Percentiles rank a stretch among this genome's conserved stretches.
Evolutionary conservation across 37 sponge, comb jelly and placozoan genomes (phyloP).

Genomic region (Ianthella basta): DNA sequence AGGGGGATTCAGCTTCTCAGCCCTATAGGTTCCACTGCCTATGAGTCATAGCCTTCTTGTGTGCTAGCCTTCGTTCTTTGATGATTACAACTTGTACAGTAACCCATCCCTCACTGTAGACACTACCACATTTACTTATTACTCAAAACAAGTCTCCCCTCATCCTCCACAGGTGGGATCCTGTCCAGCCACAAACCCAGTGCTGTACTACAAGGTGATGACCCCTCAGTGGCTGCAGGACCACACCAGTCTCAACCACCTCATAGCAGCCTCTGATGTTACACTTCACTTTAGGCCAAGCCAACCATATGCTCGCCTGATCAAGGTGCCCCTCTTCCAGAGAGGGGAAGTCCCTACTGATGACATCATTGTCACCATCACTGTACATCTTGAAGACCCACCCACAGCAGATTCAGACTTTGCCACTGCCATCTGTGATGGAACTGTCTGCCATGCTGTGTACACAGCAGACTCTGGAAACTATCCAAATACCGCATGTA

Average conservation of each 20-base stretch:
- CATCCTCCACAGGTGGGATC: too few relatives aligned
- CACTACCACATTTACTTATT: too few relatives aligned
- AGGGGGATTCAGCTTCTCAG: too few relatives aligned
- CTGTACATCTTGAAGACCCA: conserved; percentile 2
- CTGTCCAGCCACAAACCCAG: background rate
- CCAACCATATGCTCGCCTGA: background rate
- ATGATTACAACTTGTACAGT: too few relatives aligned
- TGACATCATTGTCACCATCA: conserved; percentile 13
- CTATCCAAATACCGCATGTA: background rate
- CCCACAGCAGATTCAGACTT: conserved; percentile 21
- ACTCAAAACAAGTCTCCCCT: too few relatives aligned
- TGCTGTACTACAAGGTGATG: conserved; percentile 17
- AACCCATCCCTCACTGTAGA: too few relatives aligned
- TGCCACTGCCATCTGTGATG: background rate
- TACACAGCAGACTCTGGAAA: background rate
- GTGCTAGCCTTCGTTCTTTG: too few relatives aligned
- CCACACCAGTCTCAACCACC: background rate
- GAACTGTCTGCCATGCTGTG: conserved; percentile 24
- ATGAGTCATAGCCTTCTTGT: too few relatives aligned
- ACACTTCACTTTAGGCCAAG: background rate
- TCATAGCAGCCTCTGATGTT: background rate
- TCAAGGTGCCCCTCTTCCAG: conserved; percentile 13
- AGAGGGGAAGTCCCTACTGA: background rate
- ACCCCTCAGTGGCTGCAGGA: conserved; percentile 14
- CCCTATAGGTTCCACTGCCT: too few relatives aligned